Base-by-base conservation (phyloP, 2,888 invertebrate species). In the Xestobium rufovillosum region DNA sequence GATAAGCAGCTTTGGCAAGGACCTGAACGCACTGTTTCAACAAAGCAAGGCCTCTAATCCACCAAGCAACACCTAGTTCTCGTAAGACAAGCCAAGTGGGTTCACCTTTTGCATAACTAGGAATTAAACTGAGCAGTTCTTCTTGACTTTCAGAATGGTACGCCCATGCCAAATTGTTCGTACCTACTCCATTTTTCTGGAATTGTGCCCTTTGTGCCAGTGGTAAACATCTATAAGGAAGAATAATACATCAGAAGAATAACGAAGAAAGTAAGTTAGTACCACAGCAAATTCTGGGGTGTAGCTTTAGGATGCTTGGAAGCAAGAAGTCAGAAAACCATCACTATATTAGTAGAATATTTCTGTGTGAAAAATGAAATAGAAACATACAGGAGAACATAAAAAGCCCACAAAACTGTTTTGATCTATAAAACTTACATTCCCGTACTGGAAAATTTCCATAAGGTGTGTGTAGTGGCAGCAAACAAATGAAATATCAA, bases 141-240 rank as follows among this genome's bases (percentile, higher is more conserved):
- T 95, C 95, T 61, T 95, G 92, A 12, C 92, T 88, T 66, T 98
- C 97, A 0, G 97, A 97, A 65, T 99, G 98, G 68, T 91, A 97
- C 0, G 97, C 98, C 98, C 98, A 99, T 2, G 95, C 95, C 12
- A 97, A 74, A 65, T 95, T 91, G 51, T 92, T 85, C 6, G 83
- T 85, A 19, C 84, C 84, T 1, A 90, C 83, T 13, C 91, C 95
- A 46, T 83, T 81, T 35, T 84, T 82, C 56, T 92, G 90, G 46
- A 94, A 77, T 36, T 80, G 78, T 0, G 85, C 81, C 35, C 96
- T 73, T 61, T 96, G 95, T 1, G 81, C 83, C 6, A 94, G 69
- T 0, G 97, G 95, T 39, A 98, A 70, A 59, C 97, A 98, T 15
- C 91, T 80, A 34, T 13, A 41, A 39, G 17, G 19, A 30, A 32